Conservation (phyloP, 2,888 invertebrate species). For the Slavum lentiscoides region DNA sequence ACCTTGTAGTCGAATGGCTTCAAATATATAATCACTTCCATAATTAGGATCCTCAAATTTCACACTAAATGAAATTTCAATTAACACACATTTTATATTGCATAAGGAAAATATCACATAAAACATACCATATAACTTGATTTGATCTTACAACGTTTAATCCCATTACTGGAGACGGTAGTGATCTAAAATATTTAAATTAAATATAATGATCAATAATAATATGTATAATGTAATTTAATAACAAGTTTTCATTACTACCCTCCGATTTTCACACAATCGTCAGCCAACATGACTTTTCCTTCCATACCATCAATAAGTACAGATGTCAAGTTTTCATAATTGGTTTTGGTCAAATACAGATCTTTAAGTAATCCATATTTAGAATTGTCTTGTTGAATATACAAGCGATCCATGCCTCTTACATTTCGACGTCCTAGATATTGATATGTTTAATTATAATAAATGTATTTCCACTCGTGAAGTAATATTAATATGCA, state of each 20-base stretch:
- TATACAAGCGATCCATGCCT: slow-evolving; percentile 89
- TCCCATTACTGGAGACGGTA: slow-evolving; percentile 63
- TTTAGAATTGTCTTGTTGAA: slow-evolving; percentile 72
- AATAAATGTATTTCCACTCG: too few species aligned
- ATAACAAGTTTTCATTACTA: slow-evolving; percentile 58
- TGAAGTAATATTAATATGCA: neutral
- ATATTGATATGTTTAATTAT: slow-evolving; percentile 51
- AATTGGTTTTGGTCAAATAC: slow-evolving; percentile 65
- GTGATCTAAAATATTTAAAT: slow-evolving; percentile 61
- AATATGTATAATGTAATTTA: too few species aligned
- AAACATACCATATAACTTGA: slow-evolving; percentile 61
- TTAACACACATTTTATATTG: neutral
- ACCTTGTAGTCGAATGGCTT: slow-evolving; percentile 67
- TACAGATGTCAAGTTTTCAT: slow-evolving; percentile 66
- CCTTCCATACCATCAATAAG: slow-evolving; percentile 84
- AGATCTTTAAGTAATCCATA: slow-evolving; percentile 73
- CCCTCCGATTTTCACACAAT: slow-evolving; percentile 72
- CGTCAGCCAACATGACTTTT: slow-evolving; percentile 72
- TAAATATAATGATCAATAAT: slow-evolving; percentile 41
- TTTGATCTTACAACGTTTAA: slow-evolving; percentile 61
- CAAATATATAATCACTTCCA: slow-evolving; percentile 74
- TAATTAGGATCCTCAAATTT: slow-evolving; percentile 80
- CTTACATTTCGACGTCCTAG: slow-evolving; percentile 77
- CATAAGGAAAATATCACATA: neutral
- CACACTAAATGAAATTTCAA: slow-evolving; percentile 63